Base-by-base conservation (phyloP, 2,113 vertebrate genomes). In the Arothron firmamentum region DNA sequence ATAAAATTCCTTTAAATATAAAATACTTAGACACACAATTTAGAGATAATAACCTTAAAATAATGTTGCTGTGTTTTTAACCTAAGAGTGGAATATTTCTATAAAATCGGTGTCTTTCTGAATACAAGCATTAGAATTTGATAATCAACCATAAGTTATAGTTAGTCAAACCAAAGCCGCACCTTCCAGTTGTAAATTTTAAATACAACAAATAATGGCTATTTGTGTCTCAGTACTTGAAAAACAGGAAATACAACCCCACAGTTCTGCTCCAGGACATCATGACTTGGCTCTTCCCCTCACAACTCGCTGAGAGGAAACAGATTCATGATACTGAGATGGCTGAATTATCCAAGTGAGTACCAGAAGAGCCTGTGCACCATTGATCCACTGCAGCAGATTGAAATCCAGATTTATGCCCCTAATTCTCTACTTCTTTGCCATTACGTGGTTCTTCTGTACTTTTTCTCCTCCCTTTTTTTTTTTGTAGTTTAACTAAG, bases 261-360 rank as follows among this genome's bases (percentile, higher is more conserved):
- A 95, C 94, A 0, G 62, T 87, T 65, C 62, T 94, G 67, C 79
- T 96, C 43, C 90, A 94, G 83, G 88, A 92, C 65, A 89, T 94
- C 72, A 90, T 94, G 88, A 75, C 74, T 46, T 78, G 58, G 41
- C 79, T 88, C 53, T 96, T 96, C 61, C 90, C 93, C 0, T 49
- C 82, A 1, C 89, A 94, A 66, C 67, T 95, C 80, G 87, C 83
- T 0, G 93, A 96, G 70, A 91, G 94, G 75, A 90, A 89, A 53
- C 88, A 90, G 62, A 65, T 95, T 66, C 93, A 95, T 18, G 90
- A 12, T 19, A 76, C 89, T 0, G 94, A 96, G 81, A 94, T 96
- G 80, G 92, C 91, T 14, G 94, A 96, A 79, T 90, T 96, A 43
- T 95, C 94, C 70, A 94, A 94, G 94, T 96, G 88, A 78, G 90